Conservation (phyloP, 2,888 invertebrate genomes). For the Meteorus cinctellus region DNA sequence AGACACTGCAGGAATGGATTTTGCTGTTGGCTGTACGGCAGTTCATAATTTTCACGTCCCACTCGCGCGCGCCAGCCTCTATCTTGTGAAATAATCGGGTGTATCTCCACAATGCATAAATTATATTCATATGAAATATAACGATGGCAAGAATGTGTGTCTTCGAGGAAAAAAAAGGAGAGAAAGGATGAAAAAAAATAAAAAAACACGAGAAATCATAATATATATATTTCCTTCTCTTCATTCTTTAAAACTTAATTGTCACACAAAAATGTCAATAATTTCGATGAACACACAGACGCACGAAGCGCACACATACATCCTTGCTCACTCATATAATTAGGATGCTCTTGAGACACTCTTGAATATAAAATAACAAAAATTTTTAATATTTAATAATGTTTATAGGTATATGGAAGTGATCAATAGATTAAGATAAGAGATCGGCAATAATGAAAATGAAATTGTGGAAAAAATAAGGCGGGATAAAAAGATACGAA, state of each 20-base stretch:
- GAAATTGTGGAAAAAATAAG: conserved; percentile 27
- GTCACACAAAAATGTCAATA: conserved; percentile 20
- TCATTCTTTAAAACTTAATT: neutral
- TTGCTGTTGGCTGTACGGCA: conserved; percentile 56
- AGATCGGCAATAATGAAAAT: conserved; percentile 38
- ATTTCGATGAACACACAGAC: neutral
- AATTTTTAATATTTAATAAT: conserved; percentile 11
- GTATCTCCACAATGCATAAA: conserved; percentile 62
- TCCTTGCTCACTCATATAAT: neutral
- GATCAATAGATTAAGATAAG: conserved; percentile 24
- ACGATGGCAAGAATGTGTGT: conserved; percentile 23
- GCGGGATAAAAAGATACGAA: conserved; percentile 41
- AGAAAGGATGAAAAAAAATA: neutral
- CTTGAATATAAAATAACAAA: conserved; percentile 19
- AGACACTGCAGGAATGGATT: conserved; percentile 44
- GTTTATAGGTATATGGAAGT: conserved; percentile 13
- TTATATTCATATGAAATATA: conserved; percentile 60
- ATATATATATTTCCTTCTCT: neutral
- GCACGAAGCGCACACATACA: neutral
- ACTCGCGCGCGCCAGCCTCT: conserved; percentile 52
- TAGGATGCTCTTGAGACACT: neutral
- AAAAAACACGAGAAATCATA: neutral
- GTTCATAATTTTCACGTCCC: conserved; percentile 66
- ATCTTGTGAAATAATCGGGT: conserved; percentile 63
- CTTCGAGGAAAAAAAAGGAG: neutral